Base-by-base conservation (phyloP, 2,113 vertebrate genomes). In the Oceanodroma tethys region DNA sequence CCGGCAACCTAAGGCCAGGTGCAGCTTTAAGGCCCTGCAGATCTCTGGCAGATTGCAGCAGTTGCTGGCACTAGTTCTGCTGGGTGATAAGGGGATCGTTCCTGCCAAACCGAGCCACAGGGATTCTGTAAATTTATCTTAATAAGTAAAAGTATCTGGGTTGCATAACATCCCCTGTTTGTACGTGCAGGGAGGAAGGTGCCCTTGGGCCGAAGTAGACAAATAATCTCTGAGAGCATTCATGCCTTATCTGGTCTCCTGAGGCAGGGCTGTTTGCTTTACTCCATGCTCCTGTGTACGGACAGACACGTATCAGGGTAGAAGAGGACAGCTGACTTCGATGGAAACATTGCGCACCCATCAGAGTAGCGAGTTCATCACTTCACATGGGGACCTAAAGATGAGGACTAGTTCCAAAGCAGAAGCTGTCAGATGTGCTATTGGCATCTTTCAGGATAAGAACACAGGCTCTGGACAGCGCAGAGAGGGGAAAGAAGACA, bases 121-220 rank as follows among this genome's bases (percentile, higher is more conserved):
- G 63, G 55, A 95, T 92, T 55, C 67, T 78, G 86, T 74, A 76
- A 50, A 86, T 90, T 78, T 88, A 86, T 88, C 90, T 88, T 42
- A 70, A 15, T 88, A 83, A 94, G 59, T 81, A 60, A 12, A 93
- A 94, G 68, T 72, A 73, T 92, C 75, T 81, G 80, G 50, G 52
- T 81, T 95, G 97, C 88, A 55, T 67, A 93, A 88, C 47, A 40
- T n/a, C 19, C 66, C 32, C 71, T 5, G 9, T 42, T 82, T 34
- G 81, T 95, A 92, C 42, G 71, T 96, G 93, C 93, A 22, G 59
- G 36, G 50, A 94, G 88, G 82, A 95, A 96, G 88, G 86, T 92
- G 79, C 80, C 83, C 76, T 78, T 94, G 76, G 76, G 67, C 86
- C 75, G 55, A 74, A 92, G 88, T 3, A 97, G 72, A 55, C 71